Base-by-base conservation (phyloP, 2,888 invertebrate genomes). In the Alitta virens region DNA sequence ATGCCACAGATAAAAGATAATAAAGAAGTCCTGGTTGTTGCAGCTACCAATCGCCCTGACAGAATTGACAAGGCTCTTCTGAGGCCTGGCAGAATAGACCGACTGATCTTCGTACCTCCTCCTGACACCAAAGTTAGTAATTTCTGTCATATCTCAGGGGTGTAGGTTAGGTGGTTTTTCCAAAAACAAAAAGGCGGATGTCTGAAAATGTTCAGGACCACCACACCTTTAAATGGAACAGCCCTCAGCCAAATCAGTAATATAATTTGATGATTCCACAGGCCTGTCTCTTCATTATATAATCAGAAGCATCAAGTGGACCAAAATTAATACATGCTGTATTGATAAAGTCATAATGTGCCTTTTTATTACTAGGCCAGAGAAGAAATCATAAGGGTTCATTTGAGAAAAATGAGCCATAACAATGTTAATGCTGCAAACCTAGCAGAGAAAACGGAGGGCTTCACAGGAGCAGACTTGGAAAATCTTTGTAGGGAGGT, bases 31-130 rank as follows among this genome's bases (percentile, higher is more conserved):
- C 78, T 88, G 2, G 86, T 88, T 1, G 85, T 88, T 27, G 88
- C 86, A 2, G 88, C 88, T 9, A 88, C 88, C 46, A 88, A 88
- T 79, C 83, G 88, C 12, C 88, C 87, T 0, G 86, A 88, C 68
- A 83, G 86, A 76, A 75, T 88, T 42, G 88, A 88, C 69, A 83
- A 85, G 56, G 88, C 88, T 0, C 75, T 88, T 9, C 75, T 88
- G 55, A 81, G 88, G 58, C 88, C 88, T 0, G 88, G 88, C 0
- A 81, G 88, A 63, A 85, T 88, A 72, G 88, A 88, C 72, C 84
- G 84, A 67, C 78, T 87, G 16, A 83, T 88, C 51, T 86, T 86
- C 74, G 86, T 88, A 0, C 86, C 86, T 12, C 85, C 86, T 0
- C 88, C 88, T 0, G 85, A 87, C 75, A 55, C 68, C 40, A 62